These are phyloP conservation scores for Atethmia centrago DNA, from an alignment of 2,888 invertebrate genomes.

Conservation along the genomic window DNA sequence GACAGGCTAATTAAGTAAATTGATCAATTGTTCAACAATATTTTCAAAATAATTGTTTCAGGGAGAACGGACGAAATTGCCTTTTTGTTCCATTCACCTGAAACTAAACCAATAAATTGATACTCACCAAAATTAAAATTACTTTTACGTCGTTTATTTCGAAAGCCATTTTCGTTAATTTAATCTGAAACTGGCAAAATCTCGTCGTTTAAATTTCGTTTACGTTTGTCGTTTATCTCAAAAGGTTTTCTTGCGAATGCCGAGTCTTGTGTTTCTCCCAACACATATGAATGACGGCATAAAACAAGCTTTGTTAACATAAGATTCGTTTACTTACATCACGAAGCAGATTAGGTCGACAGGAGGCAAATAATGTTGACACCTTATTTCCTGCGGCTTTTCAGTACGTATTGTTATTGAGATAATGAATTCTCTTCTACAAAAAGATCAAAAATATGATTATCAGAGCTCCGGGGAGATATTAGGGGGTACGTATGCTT, in stretches of 20 bases:
- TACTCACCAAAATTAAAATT: conserved; percentile 77
- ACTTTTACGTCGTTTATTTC: conserved; percentile 74
- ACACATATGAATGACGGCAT: conserved; percentile 78
- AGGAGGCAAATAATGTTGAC: conserved; percentile 84
- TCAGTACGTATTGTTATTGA: conserved; percentile 51
- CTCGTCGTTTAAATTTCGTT: conserved; percentile 73
- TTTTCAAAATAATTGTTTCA: not conserved
- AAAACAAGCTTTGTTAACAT: conserved; percentile 79
- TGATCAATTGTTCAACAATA: not conserved
- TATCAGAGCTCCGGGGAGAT: not conserved
- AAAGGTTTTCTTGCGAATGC: conserved; percentile 79
- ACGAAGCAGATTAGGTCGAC: conserved; percentile 83
- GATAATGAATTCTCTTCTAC: conserved; percentile 31
- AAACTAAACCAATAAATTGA: conserved; percentile 7
- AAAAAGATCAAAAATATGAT: conserved; percentile 12
- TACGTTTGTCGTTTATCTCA: conserved; percentile 78
- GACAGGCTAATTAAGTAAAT: not conserved
- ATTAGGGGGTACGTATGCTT: not conserved
- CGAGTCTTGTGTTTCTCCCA: conserved; percentile 68
- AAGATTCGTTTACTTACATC: conserved; percentile 79
- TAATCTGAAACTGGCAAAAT: conserved; percentile 63
- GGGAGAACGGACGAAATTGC: too few relatives aligned
- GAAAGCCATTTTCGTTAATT: conserved; percentile 76
- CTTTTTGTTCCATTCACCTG: not conserved
- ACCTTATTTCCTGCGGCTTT: conserved; percentile 83